A percentile compares a stretch with the other conserved stretches of the same genome.
These are phyloP conservation scores for Matsumurasca onukii DNA, from an alignment of 1,140 invertebrate genomes.

Conservation along the genomic window DNA sequence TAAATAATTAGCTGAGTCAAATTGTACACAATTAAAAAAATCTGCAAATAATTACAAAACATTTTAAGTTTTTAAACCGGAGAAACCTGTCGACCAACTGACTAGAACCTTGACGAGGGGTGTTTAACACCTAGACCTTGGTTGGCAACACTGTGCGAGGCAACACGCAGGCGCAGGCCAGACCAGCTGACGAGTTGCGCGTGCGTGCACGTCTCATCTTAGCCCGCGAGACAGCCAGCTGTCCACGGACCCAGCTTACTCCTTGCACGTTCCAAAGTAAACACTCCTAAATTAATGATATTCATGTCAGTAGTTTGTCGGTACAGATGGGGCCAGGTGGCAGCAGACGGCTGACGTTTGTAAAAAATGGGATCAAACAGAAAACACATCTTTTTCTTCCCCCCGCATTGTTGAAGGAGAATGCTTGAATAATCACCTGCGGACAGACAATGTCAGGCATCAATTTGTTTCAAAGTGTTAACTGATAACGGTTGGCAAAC, in stretches of 20 bases:
- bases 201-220: too few species aligned
- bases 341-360: slow-evolving; percentile 13
- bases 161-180: neutral
- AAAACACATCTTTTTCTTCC: slow-evolving; percentile 15
- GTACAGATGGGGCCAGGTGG: neutral
- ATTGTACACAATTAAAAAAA: too few species aligned
- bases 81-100: neutral
- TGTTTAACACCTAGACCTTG: neutral
- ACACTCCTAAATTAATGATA: neutral
- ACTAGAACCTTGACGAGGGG: neutral
- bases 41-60: too few species aligned
- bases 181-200: slow-evolving; percentile 19
- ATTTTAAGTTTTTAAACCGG: neutral
- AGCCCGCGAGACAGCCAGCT: slow-evolving; percentile 12
- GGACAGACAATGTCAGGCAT: too few species aligned
- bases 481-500: too few species aligned
- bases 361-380: slow-evolving; percentile 24
- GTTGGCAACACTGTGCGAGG: neutral
- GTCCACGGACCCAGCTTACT: neutral
- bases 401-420: slow-evolving; percentile 4
- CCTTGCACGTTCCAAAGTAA: too few species aligned
- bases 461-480: too few species aligned
- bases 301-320: neutral
- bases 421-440: slow-evolving; percentile 7
- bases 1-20: too few species aligned